Evolutionary conservation across 2,113 vertebrate species (phyloP).

Genomic region (Phylloscopus trochiloides): DNA sequence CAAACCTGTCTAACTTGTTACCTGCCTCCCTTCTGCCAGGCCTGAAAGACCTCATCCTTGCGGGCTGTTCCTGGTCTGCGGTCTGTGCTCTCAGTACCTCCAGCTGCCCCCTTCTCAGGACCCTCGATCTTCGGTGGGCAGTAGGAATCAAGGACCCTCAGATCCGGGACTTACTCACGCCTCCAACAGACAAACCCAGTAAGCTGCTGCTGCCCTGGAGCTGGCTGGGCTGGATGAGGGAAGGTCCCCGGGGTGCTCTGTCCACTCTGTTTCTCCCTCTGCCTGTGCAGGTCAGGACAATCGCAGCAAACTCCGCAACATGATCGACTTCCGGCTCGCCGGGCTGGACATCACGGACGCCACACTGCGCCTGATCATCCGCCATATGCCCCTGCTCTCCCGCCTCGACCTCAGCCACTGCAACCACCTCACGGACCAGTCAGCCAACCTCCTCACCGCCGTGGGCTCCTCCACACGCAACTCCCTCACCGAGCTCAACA

Average conservation of each 20-base stretch:
- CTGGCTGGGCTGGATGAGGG: background rate
- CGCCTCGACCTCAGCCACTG: constrained; percentile 96
- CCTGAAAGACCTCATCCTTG: constrained; percentile 91
- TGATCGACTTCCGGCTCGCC: constrained; percentile 92
- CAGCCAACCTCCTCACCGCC: constrained; percentile 92
- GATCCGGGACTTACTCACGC: constrained; percentile 91
- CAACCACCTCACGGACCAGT: constrained; percentile 92
- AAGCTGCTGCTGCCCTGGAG: background rate
- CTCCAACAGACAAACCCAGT: constrained; percentile 84
- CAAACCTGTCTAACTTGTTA: background rate
- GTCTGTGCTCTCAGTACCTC: constrained; percentile 94
- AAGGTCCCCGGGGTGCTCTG: fast-evolving
- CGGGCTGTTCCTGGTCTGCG: constrained; percentile 92
- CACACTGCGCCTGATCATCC: constrained; percentile 93
- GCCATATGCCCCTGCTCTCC: constrained; percentile 94
- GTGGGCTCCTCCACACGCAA: constrained; percentile 95
- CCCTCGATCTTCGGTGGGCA: constrained; percentile 94
- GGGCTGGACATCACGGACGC: constrained; percentile 93
- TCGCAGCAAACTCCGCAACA: constrained; percentile 92
- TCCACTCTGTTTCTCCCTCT: background rate
- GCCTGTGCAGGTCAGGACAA: constrained; percentile 86
- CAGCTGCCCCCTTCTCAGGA: constrained; percentile 93
- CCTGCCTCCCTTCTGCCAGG: constrained; percentile 65
- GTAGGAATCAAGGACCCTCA: constrained; percentile 94
- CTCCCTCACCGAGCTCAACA: constrained; percentile 93